Conservation (phyloP, 2,888 invertebrate genomes). For the Drosophila nr. perissopoda region DNA sequence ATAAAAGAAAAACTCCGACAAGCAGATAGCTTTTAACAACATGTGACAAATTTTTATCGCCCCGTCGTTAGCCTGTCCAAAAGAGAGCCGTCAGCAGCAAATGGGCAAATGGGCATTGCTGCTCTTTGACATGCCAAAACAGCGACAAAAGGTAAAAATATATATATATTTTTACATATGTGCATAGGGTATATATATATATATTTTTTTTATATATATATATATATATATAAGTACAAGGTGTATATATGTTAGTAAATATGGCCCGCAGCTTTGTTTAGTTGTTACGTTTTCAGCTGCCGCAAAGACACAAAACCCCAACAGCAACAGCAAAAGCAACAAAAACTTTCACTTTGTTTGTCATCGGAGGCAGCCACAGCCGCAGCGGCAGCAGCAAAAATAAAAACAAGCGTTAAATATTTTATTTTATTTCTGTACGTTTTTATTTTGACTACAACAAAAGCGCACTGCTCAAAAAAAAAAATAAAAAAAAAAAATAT, state of each 20-base stretch:
- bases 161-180: neutral
- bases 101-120: constrained; percentile 23
- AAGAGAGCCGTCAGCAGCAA: constrained; percentile 47
- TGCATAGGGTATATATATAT: constrained; percentile 11
- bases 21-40: constrained; percentile 51
- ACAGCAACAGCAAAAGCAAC: constrained; percentile 36
- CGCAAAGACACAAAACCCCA: constrained; percentile 58
- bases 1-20: constrained; percentile 29
- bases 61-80: constrained; percentile 39
- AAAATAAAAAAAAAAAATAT: constrained; percentile 55
- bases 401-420: constrained; percentile 59
- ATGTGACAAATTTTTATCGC: constrained; percentile 77
- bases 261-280: constrained; percentile 73
- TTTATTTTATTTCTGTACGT: constrained; percentile 49
- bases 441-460: constrained; percentile 10
- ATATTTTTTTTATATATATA: neutral
- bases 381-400: constrained; percentile 13
- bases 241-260: constrained; percentile 35
- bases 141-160: constrained; percentile 34
- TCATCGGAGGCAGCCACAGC: constrained; percentile 63
- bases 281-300: constrained; percentile 73
- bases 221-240: constrained; percentile 15
- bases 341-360: constrained; percentile 79
- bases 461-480: constrained; percentile 15
- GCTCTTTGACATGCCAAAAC: constrained; percentile 64